Base-by-base conservation (phyloP, 2,888 invertebrate species). In the Trichopria drosophilae region DNA sequence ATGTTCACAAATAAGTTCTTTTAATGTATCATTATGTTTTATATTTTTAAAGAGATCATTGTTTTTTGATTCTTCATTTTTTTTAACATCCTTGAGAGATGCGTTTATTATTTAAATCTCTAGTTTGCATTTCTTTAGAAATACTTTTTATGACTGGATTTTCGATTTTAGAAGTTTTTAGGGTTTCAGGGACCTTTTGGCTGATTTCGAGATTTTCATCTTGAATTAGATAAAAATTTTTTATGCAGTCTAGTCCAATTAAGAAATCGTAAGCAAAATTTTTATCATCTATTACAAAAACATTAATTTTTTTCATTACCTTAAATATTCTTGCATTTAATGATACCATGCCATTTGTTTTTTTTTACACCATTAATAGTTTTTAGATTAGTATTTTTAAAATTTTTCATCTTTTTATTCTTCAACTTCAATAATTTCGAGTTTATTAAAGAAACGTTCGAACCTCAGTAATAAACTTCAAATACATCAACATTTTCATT, bases 321-420 rank as follows among this genome's bases (percentile, higher is more conserved):
- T 63, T 40, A 24, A 59, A 54, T 6, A 62, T 60, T 57, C 59
- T 61, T 51, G 58, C 37, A 37, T 61, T 61, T 31, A 61, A 44
- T 1, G 19, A 58, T 55, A 55, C 32, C 16, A 62, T 20, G 15
- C 62, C 59, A 13, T 58, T 51, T 45, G 61, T 61, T 28, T 36
- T 29, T n/a, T 39, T 16, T 49, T 36, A 55, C 61, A 63, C 62
- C 63, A 62, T 57, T 63, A 44, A 63, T 40, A 22, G 63, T 55
- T 51, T 46, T 51, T 19, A 62, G 52, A 35, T 46, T 41, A 13
- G 34, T 28, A 20, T 29, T 55, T 46, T 48, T 34, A 44, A 53
- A 42, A 59, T 57, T 23, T 49, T 13, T 46, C 52, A 50, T 34
- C 43, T 44, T 49, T 16, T 31, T 23, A 39, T 50, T 36, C 40